Evolutionary conservation across 1,140 invertebrate species (phyloP).

Genomic region (Listronotus oregonensis): DNA sequence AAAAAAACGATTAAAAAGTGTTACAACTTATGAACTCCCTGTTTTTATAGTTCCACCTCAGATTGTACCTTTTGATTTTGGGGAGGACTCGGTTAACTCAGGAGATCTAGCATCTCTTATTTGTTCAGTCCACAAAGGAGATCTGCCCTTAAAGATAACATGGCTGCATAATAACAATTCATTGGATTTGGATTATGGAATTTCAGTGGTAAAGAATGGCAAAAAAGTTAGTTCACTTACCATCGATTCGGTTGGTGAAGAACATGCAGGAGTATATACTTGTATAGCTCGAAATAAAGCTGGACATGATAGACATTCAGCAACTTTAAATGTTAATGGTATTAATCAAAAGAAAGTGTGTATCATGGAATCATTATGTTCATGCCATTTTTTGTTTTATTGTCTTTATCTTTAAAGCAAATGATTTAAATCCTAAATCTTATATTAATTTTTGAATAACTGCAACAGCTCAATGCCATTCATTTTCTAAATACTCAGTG

Average conservation of each 20-base stretch:
- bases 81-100: constrained; percentile 78
- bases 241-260: constrained; percentile 75
- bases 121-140: constrained; percentile 78
- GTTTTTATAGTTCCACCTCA: constrained; percentile 71
- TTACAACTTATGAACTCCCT: too few species aligned
- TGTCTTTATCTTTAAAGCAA: too few species aligned
- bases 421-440: too few species aligned
- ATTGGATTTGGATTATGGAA: constrained; percentile 67
- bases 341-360: constrained; percentile 33
- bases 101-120: constrained; percentile 77
- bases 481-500: too few species aligned
- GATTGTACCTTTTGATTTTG: constrained; percentile 77
- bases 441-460: too few species aligned
- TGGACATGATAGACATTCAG: constrained; percentile 70
- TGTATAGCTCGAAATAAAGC: constrained; percentile 78
- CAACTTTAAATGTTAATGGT: constrained; percentile 76
- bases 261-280: constrained; percentile 80
- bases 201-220: constrained; percentile 74
- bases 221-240: constrained; percentile 77
- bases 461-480: too few species aligned
- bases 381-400: too few species aligned
- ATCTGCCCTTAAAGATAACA: constrained; percentile 73
- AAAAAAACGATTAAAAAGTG: too few species aligned
- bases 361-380: too few species aligned
- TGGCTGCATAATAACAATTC: constrained; percentile 77